These are phyloP conservation scores for Acheta domesticus DNA, from an alignment of 2,888 invertebrate species.

Conservation along the genomic window DNA sequence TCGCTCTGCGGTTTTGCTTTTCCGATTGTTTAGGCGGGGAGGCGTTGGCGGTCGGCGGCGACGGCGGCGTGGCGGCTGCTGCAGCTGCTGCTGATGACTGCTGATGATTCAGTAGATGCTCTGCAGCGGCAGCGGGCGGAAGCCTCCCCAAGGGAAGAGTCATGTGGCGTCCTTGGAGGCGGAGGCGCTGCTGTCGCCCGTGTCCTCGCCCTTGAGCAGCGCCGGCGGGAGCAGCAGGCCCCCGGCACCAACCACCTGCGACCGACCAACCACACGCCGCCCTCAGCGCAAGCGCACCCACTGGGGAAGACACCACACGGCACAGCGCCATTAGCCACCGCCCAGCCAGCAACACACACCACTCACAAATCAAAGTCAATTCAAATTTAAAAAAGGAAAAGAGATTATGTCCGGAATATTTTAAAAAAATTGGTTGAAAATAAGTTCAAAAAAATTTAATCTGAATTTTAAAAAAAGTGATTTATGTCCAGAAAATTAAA, in stretches of 20 bases:
- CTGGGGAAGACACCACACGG: no score
- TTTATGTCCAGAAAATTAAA: no score
- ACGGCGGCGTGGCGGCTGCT: conserved; percentile 51
- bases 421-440: no score
- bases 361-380: no score
- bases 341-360: no score
- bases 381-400: no score
- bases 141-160: conserved; percentile 83
- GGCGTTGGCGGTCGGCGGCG: conserved; percentile 42
- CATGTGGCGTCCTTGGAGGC: conserved; percentile 70
- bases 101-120: conserved; percentile 36
- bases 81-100: neutral
- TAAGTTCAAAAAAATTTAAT: no score
- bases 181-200: conserved; percentile 51
- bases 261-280: neutral
- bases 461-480: no score
- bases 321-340: no score
- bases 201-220: conserved; percentile 62
- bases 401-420: no score
- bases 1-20: no score
- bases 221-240: conserved; percentile 50
- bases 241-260: conserved; percentile 36
- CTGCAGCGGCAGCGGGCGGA: conserved; percentile 48
- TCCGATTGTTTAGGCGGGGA: no score
- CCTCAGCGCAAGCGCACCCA: conserved; percentile 25